These are phyloP conservation scores for Nothoprocta perdicaria DNA, from an alignment of 2,113 vertebrate genomes.

Conservation along the genomic window DNA sequence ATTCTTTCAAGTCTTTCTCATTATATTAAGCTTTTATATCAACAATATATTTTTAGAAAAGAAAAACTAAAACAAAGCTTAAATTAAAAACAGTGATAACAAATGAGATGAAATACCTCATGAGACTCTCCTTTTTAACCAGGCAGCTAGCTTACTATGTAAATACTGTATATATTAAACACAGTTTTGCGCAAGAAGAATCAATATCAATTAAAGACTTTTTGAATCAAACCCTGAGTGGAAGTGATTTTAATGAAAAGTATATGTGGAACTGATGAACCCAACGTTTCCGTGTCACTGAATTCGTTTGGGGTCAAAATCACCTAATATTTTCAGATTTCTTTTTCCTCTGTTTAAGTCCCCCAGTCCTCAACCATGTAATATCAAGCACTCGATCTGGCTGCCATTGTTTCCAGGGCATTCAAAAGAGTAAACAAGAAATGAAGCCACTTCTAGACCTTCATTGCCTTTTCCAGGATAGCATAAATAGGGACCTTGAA, in stretches of 20 bases:
- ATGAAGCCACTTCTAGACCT: slow-evolving; percentile 30
- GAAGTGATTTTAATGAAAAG: slow-evolving; percentile 57
- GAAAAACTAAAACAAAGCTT: not conserved
- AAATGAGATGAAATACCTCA: not conserved
- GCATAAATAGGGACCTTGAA: slow-evolving; percentile 58
- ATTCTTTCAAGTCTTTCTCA: not conserved
- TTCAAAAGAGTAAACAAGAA: slow-evolving; percentile 48
- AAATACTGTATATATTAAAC: slow-evolving; percentile 32
- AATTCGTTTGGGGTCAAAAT: slow-evolving; percentile 43
- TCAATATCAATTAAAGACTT: slow-evolving; percentile 25
- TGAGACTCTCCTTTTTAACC: not conserved
- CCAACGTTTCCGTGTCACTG: slow-evolving; percentile 37
- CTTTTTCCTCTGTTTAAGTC: slow-evolving; percentile 18
- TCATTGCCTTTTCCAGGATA: slow-evolving; percentile 46
- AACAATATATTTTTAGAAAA: not conserved
- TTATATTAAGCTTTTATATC: not conserved
- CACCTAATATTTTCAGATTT: slow-evolving; percentile 41
- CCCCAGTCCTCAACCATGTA: not conserved
- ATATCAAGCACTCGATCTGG: slow-evolving; percentile 5
- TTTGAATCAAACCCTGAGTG: slow-evolving; percentile 5
- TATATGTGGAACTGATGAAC: slow-evolving; percentile 35
- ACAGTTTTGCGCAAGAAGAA: slow-evolving; percentile 29
- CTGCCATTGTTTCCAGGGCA: slow-evolving; percentile 11
- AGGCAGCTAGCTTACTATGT: not conserved
- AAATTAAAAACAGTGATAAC: accelerated